Evolutionary conservation across 2,888 invertebrate species (phyloP).

Genomic region (Scaptomyza parva): DNA sequence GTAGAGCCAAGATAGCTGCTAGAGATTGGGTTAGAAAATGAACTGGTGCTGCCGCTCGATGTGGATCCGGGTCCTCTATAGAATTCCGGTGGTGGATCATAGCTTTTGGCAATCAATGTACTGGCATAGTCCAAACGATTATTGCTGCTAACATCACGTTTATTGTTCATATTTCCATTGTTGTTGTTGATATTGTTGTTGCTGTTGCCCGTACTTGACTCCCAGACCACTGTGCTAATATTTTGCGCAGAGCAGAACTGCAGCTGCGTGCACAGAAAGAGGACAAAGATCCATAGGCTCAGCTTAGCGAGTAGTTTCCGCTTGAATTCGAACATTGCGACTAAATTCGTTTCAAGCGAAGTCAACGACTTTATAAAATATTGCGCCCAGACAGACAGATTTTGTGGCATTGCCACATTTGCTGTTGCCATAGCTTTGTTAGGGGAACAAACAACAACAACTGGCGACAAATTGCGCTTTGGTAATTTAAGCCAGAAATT

Average conservation of each 20-base stretch:
- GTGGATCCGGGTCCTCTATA: conserved; percentile 76
- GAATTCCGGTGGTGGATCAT: conserved; percentile 82
- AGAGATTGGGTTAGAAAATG: conserved; percentile 6
- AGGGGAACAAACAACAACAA: conserved; percentile 18
- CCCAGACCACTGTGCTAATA: conserved; percentile 46
- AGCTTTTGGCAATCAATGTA: conserved; percentile 72
- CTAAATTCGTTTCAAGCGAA: conserved; percentile 60
- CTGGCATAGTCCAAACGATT: conserved; percentile 60
- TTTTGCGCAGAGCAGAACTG: conserved; percentile 43
- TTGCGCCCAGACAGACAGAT: conserved; percentile 10
- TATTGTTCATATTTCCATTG: conserved; percentile 32
- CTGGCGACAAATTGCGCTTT: conserved; percentile 79
- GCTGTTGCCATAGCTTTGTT: conserved; percentile 17
- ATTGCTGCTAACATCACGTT: conserved; percentile 39
- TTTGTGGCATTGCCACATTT: conserved; percentile 32
- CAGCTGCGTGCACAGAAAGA: conserved; percentile 3
- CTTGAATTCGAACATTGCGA: conserved; percentile 57
- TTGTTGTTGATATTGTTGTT: conserved; percentile 29
- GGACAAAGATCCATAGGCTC: conserved; percentile 25
- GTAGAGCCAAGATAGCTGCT: conserved; percentile 9
- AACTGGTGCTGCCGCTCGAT: conserved; percentile 4
- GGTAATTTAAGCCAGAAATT: conserved; percentile 78
- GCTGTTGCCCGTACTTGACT: conserved; percentile 23
- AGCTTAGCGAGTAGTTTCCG: conserved; percentile 45
- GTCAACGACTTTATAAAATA: conserved; percentile 76